Conservation (phyloP, 2,888 invertebrate species). For the Drosophila borborema region DNA sequence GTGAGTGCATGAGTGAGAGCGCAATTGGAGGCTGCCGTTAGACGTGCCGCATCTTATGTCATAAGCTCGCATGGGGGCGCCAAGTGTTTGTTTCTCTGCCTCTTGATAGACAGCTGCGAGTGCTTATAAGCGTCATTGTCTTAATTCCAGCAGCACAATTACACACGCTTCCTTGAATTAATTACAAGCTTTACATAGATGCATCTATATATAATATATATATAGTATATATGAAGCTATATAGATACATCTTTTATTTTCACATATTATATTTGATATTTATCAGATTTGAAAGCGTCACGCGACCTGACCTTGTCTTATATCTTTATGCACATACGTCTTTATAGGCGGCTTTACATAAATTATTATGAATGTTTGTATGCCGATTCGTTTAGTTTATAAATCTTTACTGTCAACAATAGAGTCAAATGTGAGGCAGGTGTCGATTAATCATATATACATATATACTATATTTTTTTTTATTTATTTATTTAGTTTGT, state of each 20-base stretch:
- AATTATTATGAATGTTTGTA: conserved; percentile 23
- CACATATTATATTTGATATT: conserved; percentile 16
- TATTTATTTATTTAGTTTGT: neutral
- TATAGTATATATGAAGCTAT: neutral
- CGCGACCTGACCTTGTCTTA: conserved; percentile 66
- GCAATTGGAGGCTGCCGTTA: conserved; percentile 65
- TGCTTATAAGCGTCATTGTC: conserved; percentile 61
- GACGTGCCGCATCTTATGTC: conserved; percentile 76
- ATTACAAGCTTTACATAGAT: conserved; percentile 39
- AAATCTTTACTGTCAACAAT: conserved; percentile 61
- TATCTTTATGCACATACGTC: conserved; percentile 32
- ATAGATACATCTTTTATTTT: conserved; percentile 8
- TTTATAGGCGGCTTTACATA: conserved; percentile 53
- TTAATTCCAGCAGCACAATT: conserved; percentile 63
- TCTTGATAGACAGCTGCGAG: conserved; percentile 57
- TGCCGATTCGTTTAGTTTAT: conserved; percentile 18
- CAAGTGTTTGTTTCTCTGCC: conserved; percentile 34
- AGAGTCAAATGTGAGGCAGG: conserved; percentile 54
- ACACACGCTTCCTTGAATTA: conserved; percentile 76
- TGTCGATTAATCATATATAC: conserved; percentile 67
- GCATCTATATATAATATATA: neutral
- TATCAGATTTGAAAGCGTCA: conserved; percentile 54
- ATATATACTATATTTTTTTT: neutral
- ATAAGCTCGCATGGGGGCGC: conserved; percentile 60
- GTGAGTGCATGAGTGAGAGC: conserved; percentile 2